Base-by-base conservation (phyloP, 1,140 invertebrate species). In the Sycophaga agraensis region DNA sequence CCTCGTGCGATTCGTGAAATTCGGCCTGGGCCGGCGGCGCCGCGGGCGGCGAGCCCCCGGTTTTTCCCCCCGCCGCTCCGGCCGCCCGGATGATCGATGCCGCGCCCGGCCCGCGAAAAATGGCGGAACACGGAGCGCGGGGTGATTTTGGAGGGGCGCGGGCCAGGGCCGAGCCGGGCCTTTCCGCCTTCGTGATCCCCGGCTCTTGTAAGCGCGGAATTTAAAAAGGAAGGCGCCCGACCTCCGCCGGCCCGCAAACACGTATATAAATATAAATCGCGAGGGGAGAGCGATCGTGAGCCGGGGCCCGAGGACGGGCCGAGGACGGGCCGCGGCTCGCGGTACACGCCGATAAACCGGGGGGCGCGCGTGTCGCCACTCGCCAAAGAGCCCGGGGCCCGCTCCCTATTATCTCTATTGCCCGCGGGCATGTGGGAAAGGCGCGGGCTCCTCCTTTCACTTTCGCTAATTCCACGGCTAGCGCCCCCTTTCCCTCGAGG, bases 191-290 rank as follows among this genome's bases (percentile, higher is more conserved):
- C 64, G 63, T 66, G 66, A 66, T 68, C 45, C 43, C 16, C 40
- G 5, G 49, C 21, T 12, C 35, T 17, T 49, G 54, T 48, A 49
- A 54, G 57, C 61, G 59, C 60, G 62, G 48, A 62, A 59, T 53
- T 43, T 61, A 60, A 67, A 69, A 66, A 67, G 66, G 9, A 7
- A 26, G 24, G 37, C 39, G n/a, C 37, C 58, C 63, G 59, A 66
- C 63, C 50, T 19, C 50, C 59, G 50, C 51, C 0, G n/a, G n/a
- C n/a, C n/a, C n/a, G n/a, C n/a, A n/a, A n/a, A 12, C 22, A 31
- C 40, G 45, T 39, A 17, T 50, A 39, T 40, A 49, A 51, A 17
- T 46, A 60, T 60, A 60, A 60, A 60, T 60, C 40, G 39, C 40
- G 48, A 53, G 9, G 22, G 6, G 19, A n/a, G n/a, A n/a, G 17